Evolutionary conservation across 2,888 invertebrate species (phyloP).

Genomic region (Eutolmus rufibarbis): DNA sequence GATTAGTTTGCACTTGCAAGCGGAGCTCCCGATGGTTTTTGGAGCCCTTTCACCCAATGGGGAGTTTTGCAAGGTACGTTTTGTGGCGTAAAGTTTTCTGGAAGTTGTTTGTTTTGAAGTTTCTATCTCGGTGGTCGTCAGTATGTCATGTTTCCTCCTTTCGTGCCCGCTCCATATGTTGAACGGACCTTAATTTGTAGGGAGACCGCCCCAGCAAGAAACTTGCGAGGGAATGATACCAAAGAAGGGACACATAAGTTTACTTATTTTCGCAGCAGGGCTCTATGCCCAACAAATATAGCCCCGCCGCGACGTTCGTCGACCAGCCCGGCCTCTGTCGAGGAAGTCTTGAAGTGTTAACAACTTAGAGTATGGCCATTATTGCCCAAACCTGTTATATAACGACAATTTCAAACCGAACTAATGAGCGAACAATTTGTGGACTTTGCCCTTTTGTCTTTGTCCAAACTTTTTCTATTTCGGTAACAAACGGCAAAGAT

Average conservation of each 20-base stretch:
- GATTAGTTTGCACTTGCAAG: slow-evolving; percentile 38
- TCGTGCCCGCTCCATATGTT: neutral
- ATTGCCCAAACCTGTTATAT: slow-evolving; percentile 20
- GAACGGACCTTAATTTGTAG: slow-evolving; percentile 16
- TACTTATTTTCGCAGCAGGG: neutral
- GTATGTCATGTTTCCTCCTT: slow-evolving; percentile 29
- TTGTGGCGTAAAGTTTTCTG: slow-evolving; percentile 42
- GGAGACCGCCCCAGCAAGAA: neutral
- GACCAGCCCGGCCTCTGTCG: neutral
- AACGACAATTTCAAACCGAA: slow-evolving; percentile 24
- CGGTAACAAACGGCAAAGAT: neutral
- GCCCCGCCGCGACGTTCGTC: neutral
- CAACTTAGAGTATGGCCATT: slow-evolving; percentile 19
- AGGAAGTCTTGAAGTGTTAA: slow-evolving; percentile 18
- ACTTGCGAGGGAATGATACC: neutral
- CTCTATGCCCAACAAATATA: neutral
- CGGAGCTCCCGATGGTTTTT: neutral
- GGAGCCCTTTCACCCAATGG: neutral
- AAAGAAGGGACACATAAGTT: slow-evolving; percentile 8
- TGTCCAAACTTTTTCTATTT: slow-evolving; percentile 33
- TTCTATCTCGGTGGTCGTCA: slow-evolving; percentile 32
- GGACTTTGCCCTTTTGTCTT: slow-evolving; percentile 22
- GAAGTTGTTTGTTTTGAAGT: slow-evolving; percentile 45
- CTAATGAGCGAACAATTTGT: slow-evolving; percentile 33
- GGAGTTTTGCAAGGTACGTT: slow-evolving; percentile 40